phyloP scores from a whole-genome alignment of 2,113 vertebrate genomes.

The Ptyas mucosa region DNA sequence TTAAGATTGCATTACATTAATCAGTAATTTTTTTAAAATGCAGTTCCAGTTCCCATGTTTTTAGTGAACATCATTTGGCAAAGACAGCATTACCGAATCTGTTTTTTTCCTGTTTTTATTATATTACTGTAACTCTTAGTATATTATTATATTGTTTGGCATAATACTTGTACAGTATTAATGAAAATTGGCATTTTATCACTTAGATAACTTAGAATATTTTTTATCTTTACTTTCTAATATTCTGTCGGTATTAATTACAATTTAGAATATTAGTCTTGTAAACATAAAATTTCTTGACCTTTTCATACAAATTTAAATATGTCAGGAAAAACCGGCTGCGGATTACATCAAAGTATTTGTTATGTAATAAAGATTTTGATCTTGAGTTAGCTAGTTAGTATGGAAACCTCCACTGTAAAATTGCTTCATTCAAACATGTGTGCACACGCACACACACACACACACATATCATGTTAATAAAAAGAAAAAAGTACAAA shows the following conservation, averaged over 20 bases:
- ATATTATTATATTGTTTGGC: not conserved
- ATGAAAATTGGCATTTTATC: not conserved
- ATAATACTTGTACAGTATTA: not conserved
- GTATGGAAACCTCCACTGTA: not conserved
- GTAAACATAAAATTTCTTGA: not conserved
- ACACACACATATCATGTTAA: not conserved
- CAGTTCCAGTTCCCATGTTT: not conserved
- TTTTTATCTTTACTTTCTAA: not conserved
- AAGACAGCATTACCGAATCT: not conserved
- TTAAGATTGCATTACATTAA: not conserved
- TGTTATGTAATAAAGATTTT: not conserved
- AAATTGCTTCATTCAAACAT: not conserved
- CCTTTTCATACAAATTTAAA: not conserved
- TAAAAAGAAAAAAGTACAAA: not conserved
- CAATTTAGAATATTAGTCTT: not conserved
- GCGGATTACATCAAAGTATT: not conserved
- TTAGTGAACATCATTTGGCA: not conserved
- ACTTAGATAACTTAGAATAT: not conserved
- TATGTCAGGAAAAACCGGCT: not conserved
- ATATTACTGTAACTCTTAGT: not conserved
- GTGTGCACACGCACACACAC: not conserved
- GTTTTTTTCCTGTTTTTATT: not conserved
- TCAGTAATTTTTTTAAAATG: not conserved
- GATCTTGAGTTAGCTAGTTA: not conserved
- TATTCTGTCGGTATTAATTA: not conserved